Evolutionary conservation across 1,140 invertebrate genomes (phyloP), one percentile per base, ranked within the genome.

Genomic region (Drosophila erecta): DNA sequence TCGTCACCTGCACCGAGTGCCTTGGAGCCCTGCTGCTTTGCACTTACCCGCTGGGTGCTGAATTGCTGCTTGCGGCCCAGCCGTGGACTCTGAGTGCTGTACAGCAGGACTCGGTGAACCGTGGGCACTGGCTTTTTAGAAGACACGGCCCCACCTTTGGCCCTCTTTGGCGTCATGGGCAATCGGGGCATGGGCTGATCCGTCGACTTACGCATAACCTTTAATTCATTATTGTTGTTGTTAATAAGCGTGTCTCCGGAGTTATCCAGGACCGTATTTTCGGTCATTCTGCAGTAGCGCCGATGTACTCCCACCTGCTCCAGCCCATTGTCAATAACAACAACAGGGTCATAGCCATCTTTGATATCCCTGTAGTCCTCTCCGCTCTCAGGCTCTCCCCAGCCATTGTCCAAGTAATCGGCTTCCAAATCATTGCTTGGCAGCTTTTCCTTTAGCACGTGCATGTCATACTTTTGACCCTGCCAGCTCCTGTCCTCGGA

Each of bases 71-170:
- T 86, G 50, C 81, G 89, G 7, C 84, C 56, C 44, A 78, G 46
- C 24, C 89, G 60, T 11, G 89, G 89, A 72, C 89, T 91, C 56
- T 91, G 89, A 37, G 66, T 91, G 64, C 81, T 91, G 44, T 91
- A 91, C 15, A 91, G 57, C 46, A 91, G 66, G 3, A 91, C 89
- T n/a, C 84, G 67, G 43, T 89, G 89, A 2, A 90, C 78, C 10
- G 80, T 74, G 33, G 89, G 83, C 27, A 76, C 46, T 49, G 64
- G 37, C 60, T 91, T 91, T 22, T 89, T 90, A 24, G 14, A 24
- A 38, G 75, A 40, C 8, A 67, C 37, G 7, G 27, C 53, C 50
- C 49, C 76, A n/a, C 83, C 81, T 41, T 78, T 71, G 3, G 33
- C 37, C 41, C 76, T 58, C 53, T 75, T 90, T 3, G 79, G 79